phyloP scores from a whole-genome alignment of 92 coral and sea anemone species.

The Phymanthus crucifer region DNA sequence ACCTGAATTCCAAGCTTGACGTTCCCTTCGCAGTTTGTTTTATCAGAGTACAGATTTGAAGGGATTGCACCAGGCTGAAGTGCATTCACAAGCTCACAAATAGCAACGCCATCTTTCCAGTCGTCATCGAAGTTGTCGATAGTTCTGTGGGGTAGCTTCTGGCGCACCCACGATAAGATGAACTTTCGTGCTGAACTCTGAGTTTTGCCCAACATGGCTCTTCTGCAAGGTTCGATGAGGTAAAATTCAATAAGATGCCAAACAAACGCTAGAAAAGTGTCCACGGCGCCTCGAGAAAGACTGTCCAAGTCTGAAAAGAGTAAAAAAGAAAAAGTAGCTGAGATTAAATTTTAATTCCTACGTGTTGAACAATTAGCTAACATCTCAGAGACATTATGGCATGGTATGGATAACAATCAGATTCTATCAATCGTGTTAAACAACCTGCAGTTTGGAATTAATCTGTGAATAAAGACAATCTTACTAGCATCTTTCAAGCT shows the following conservation, averaged over 20 bases:
- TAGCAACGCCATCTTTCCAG: constrained; percentile 86
- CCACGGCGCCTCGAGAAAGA: constrained; percentile 58
- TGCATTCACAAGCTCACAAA: constrained; percentile 91
- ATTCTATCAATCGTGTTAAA: neutral
- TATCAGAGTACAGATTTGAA: constrained; percentile 62
- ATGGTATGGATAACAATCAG: neutral
- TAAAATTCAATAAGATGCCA: constrained; percentile 74
- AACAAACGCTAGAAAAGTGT: constrained; percentile 63
- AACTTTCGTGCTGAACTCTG: constrained; percentile 80
- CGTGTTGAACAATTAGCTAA: neutral
- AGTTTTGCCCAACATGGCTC: constrained; percentile 67
- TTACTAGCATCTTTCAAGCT: neutral
- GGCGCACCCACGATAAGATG: constrained; percentile 79
- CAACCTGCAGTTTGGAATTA: neutral
- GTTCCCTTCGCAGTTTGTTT: constrained; percentile 74
- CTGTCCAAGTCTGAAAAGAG: constrained; percentile 64
- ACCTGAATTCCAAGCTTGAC: constrained; percentile 91
- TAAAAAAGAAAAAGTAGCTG: neutral
- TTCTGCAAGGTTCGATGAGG: constrained; percentile 65
- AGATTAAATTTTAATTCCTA: neutral
- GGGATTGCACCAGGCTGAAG: constrained; percentile 81
- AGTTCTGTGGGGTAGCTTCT: constrained; percentile 75
- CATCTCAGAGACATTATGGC: neutral
- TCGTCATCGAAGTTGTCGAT: constrained; percentile 83
- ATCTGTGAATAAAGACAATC: neutral